Conservation (phyloP, 2,113 vertebrate species). For the Sorex fumeus region DNA sequence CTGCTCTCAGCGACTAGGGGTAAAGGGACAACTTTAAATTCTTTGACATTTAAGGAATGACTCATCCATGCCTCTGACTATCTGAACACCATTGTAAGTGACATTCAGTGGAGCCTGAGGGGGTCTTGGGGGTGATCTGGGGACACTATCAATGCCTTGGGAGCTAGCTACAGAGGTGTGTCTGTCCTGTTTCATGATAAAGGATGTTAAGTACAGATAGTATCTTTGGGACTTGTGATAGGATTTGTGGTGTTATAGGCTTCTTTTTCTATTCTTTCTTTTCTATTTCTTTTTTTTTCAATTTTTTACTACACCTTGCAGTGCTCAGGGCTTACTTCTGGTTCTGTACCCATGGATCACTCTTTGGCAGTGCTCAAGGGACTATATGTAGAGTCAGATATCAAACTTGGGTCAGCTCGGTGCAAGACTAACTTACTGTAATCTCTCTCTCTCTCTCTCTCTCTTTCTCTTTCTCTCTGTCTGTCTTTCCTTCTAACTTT, state of each 20-base stretch:
- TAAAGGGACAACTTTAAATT: not conserved
- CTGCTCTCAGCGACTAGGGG: not conserved
- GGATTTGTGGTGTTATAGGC: not conserved
- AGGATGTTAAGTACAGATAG: not conserved
- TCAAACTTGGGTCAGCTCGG: no score
- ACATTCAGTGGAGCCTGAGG: not conserved
- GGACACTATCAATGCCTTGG: not conserved
- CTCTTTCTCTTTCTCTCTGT: not conserved
- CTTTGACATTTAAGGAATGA: constrained; percentile 16
- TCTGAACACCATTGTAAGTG: constrained; percentile 27
- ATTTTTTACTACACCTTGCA: no score
- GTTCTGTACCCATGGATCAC: no score
- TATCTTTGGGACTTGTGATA: not conserved
- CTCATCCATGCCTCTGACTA: not conserved
- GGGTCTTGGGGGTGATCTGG: no score
- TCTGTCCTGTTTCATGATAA: not conserved
- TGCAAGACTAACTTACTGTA: not conserved
- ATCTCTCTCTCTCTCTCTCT: not conserved
- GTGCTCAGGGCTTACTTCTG: no score
- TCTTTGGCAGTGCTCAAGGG: no score
- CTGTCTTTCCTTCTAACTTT: not conserved
- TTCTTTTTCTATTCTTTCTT: not conserved
- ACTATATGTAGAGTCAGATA: no score
- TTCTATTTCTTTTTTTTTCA: no score
- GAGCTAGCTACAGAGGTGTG: not conserved